A percentile compares a stretch with the other conserved stretches of the same genome.
These are phyloP conservation scores for Psephotus haematonotus DNA, from an alignment of 2,113 vertebrate species.

Conservation along the genomic window DNA sequence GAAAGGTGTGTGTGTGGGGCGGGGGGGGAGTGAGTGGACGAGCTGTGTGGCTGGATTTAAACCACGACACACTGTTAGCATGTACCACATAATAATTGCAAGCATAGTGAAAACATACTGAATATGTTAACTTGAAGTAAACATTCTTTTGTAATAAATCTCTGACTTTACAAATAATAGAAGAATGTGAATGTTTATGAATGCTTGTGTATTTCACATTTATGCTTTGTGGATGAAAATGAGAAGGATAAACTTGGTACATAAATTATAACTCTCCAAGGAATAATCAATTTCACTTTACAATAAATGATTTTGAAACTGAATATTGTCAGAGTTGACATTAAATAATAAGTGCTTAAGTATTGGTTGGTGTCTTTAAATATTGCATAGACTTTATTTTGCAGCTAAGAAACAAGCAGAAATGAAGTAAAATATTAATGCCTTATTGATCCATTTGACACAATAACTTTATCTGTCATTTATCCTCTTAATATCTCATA, in stretches of 20 bases:
- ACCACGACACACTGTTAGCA: not conserved
- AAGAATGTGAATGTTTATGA: not conserved
- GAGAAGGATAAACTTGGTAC: not conserved
- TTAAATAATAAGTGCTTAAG: not conserved
- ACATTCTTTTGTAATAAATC: not conserved
- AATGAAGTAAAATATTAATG: not conserved
- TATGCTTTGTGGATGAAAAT: not conserved
- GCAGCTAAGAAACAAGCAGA: not conserved
- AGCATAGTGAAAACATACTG: not conserved
- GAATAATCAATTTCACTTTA: not conserved
- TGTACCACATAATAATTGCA: not conserved
- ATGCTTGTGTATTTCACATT: not conserved
- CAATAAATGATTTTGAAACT: not conserved
- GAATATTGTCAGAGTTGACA: not conserved
- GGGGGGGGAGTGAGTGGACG: too few relatives aligned
- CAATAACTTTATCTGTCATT: not conserved
- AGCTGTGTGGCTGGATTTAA: too few relatives aligned
- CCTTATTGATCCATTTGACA: not conserved
- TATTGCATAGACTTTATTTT: not conserved
- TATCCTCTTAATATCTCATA: not conserved
- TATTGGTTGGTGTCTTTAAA: not conserved
- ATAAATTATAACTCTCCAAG: not conserved
- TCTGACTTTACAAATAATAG: not conserved
- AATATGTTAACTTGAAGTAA: not conserved
- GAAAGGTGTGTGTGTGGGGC: too few relatives aligned